Conservation (phyloP, 1,140 invertebrate species). For the Drosophila mojavensis region DNA sequence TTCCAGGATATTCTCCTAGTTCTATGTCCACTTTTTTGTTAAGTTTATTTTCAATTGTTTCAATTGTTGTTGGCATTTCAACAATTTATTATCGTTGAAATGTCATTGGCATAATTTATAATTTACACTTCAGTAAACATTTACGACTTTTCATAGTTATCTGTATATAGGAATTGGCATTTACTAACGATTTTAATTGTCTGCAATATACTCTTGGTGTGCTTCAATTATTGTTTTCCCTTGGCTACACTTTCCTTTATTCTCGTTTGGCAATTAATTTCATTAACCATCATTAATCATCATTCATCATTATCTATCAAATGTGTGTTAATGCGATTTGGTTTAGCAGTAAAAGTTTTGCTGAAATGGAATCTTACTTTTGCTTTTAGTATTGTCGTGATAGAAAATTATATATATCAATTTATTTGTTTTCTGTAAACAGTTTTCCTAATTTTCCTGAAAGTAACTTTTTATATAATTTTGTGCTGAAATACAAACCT, state of each 20-base stretch:
- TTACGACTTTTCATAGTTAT: too few species aligned
- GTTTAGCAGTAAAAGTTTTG: too few species aligned
- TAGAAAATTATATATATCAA: too few species aligned
- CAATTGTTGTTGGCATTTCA: slow-evolving; percentile 7
- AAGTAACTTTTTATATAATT: too few species aligned
- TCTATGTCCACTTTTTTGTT: too few species aligned
- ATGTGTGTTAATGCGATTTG: too few species aligned
- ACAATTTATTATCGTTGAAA: slow-evolving; percentile 24
- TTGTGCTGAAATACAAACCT: too few species aligned
- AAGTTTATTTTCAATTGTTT: not conserved
- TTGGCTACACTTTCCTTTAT: not conserved
- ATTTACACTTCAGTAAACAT: slow-evolving; percentile 36
- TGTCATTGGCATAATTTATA: slow-evolving; percentile 23
- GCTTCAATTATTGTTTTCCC: slow-evolving; percentile 29
- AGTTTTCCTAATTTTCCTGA: too few species aligned
- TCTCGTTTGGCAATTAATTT: slow-evolving; percentile 8
- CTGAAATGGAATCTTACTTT: too few species aligned
- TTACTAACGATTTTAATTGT: not conserved
- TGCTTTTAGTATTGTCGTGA: too few species aligned
- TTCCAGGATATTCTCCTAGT: not conserved
- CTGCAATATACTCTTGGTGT: not conserved
- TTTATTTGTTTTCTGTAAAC: too few species aligned
- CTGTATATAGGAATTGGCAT: not conserved
- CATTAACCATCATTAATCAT: slow-evolving; percentile 26
- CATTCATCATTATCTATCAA: not conserved